These are phyloP conservation scores for Enoplosus armatus DNA, from an alignment of 2,797 vertebrate species.

Conservation along the genomic window DNA sequence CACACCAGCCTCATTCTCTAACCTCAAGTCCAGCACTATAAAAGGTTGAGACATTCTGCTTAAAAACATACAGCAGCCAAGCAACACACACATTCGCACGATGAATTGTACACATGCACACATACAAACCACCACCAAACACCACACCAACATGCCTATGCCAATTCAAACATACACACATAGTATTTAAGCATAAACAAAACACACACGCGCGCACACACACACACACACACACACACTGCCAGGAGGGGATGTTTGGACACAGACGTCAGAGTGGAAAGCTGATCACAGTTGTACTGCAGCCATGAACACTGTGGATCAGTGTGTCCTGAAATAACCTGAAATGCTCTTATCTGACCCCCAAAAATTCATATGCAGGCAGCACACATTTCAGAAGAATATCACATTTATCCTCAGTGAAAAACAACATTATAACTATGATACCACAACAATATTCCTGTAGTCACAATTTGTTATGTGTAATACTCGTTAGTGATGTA, in stretches of 20 bases:
- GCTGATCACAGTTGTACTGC: conserved; percentile 73
- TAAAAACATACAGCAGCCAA: conserved; percentile 34
- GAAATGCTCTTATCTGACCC: conserved; percentile 65
- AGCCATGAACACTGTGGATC: conserved; percentile 70
- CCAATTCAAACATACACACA: conserved; percentile 45
- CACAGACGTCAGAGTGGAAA: conserved; percentile 74
- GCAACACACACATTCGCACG: conserved; percentile 7
- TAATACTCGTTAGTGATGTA: conserved; percentile 5
- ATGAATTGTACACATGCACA: not conserved
- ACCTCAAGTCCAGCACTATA: conserved; percentile 21
- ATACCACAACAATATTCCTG: not conserved
- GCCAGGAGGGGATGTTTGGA: conserved; percentile 72
- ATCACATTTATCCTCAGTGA: conserved; percentile 14
- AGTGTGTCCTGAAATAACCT: conserved; percentile 77
- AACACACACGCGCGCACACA: conserved; percentile 23
- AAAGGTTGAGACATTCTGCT: conserved; percentile 22
- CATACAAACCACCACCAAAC: conserved; percentile 27
- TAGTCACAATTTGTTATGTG: not conserved
- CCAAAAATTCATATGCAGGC: conserved; percentile 28
- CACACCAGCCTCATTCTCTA: conserved; percentile 7
- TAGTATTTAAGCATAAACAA: conserved; percentile 46
- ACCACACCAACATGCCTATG: conserved; percentile 17
- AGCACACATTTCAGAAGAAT: conserved; percentile 30
- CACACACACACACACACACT: conserved; percentile 25
- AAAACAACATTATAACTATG: not conserved